Evolutionary conservation across 2,888 invertebrate species (phyloP), one percentile per base, ranked within the genome.

Genomic region (Seira ritae): DNA sequence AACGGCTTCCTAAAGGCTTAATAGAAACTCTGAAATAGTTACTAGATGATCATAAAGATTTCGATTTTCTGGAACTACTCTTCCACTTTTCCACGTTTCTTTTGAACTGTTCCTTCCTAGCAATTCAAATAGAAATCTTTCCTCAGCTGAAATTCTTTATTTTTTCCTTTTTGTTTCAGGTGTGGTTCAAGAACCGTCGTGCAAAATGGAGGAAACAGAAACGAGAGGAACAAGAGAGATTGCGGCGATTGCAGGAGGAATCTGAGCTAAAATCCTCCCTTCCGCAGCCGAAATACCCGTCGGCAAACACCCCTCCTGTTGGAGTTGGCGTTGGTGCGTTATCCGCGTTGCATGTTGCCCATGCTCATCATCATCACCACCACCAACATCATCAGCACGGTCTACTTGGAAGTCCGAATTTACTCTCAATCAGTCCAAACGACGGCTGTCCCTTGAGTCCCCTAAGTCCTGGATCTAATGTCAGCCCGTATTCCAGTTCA

Each of bases 201-300:
- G 98, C 98, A 89, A 98, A 98, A 92, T 98, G 97, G 97, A 94
- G 98, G 88, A 98, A 98, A 90, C 97, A 97, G 91, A 97, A 97
- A 91, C 94, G 97, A 1, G 98, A 92, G 86, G 91, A 92, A 78
- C 91, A 92, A 77, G 91, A 91, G 73, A 95, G 90, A 95, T 96
- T 91, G 95, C 96, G 91, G 83, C 95, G 96, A 91, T 91, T 96
- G 85, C 96, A 96, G 90, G 95, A 96, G 91, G 96, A 96, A 90
- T 74, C 86, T 1, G 87, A 86, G n/a, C 19, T 85, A 19, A 82
- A 85, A 42, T 72, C 80, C 20, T 15, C 71, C 0, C 24, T 71
- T 10, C 70, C 74, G 69, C 78, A 84, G 55, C 62, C 72, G 42
- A 81, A 81, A 46, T 85, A 81, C 37, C 80, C 84, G 20, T 78